Conservation (phyloP, 2,888 invertebrate species). For the Limnephilus marmoratus region DNA sequence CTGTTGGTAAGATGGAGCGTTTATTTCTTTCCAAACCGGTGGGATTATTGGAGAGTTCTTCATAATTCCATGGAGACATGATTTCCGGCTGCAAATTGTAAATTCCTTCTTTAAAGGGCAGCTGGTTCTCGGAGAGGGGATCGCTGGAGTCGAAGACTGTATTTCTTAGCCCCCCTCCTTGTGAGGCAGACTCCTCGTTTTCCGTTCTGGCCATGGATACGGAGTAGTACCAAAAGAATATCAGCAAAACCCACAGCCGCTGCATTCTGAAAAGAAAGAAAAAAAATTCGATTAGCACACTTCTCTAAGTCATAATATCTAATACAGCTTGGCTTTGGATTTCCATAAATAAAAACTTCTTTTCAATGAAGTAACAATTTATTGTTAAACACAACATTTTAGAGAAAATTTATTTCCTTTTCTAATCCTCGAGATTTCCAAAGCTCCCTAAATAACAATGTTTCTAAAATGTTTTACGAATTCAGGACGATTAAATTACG, state of each 20-base stretch:
- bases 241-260: conserved; percentile 59
- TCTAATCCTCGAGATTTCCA: not conserved
- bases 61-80: conserved; percentile 9
- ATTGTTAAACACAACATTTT: not conserved
- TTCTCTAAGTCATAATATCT: not conserved
- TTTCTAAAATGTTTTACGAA: not conserved
- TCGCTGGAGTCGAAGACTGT: not conserved
- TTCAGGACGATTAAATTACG: not conserved
- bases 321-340: not conserved
- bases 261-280: conserved; percentile 60
- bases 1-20: not conserved
- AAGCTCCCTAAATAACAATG: not conserved
- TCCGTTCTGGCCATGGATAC: conserved; percentile 53
- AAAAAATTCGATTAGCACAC: not conserved
- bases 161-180: not conserved
- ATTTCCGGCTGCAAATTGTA: conserved; percentile 25
- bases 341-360: not conserved
- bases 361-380: not conserved
- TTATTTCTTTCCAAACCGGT: conserved; percentile 11
- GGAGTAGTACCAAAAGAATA: conserved; percentile 60
- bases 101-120: conserved; percentile 32
- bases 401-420: not conserved
- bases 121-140: not conserved
- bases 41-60: not conserved
- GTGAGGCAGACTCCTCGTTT: not conserved